These are phyloP conservation scores for Sepiola atlantica DNA, from an alignment of 2,888 invertebrate genomes.

Conservation along the genomic window DNA sequence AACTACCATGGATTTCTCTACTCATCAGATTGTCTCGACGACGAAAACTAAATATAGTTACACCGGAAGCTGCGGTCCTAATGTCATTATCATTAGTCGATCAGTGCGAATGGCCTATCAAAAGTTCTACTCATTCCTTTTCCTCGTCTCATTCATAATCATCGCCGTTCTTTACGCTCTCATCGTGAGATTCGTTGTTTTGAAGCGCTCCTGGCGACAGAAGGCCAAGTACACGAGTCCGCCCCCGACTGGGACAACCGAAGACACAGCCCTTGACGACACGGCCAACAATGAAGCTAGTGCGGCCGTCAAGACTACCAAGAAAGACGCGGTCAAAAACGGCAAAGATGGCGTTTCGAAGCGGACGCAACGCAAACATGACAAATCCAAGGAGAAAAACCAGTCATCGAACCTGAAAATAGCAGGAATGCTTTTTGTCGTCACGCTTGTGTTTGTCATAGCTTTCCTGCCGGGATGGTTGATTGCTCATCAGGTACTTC, in stretches of 20 bases:
- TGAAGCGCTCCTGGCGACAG: slow-evolving; percentile 54
- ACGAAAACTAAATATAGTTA: slow-evolving; percentile 50
- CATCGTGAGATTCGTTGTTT: slow-evolving; percentile 66
- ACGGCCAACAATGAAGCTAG: not conserved
- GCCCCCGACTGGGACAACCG: not conserved
- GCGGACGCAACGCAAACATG: slow-evolving; percentile 9
- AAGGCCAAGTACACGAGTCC: not conserved
- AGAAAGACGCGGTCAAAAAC: slow-evolving; percentile 40
- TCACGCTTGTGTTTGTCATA: slow-evolving; percentile 71
- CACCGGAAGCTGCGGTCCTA: slow-evolving; percentile 62
- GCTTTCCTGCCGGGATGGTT: slow-evolving; percentile 72
- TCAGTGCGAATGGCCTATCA: slow-evolving; percentile 65
- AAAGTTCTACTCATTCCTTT: slow-evolving; percentile 70
- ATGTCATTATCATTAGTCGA: slow-evolving; percentile 57
- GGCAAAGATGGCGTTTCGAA: slow-evolving; percentile 16
- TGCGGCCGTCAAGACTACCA: not conserved
- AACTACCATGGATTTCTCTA: not conserved
- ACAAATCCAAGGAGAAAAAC: slow-evolving; percentile 54
- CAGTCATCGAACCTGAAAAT: slow-evolving; percentile 70
- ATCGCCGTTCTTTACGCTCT: slow-evolving; percentile 71
- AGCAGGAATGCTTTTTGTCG: slow-evolving; percentile 73
- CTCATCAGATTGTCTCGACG: not conserved
- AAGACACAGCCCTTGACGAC: not conserved
- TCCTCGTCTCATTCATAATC: slow-evolving; percentile 68
- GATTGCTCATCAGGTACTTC: slow-evolving; percentile 65